Base-by-base conservation (phyloP, 1,140 invertebrate species). In the Diorhabda elongata region DNA sequence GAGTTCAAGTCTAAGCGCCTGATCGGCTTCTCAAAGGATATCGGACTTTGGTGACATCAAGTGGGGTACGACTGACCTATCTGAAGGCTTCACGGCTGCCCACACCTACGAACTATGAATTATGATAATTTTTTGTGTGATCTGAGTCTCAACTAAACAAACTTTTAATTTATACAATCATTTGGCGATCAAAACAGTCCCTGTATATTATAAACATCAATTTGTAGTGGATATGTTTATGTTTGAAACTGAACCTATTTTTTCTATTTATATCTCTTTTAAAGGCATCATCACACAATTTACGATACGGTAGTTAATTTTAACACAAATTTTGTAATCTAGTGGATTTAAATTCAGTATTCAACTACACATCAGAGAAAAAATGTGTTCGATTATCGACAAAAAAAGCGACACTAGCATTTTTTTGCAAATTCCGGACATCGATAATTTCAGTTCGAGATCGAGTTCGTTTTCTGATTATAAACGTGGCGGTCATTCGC, bases 191-290 rank as follows among this genome's bases (percentile, higher is more conserved):
- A 52, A 52, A 3, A 52, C 47, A n/a, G 6, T n/a, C 47, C 47
- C 47, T 6, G 47, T 52, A 52, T 52, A 52, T 8, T 8, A 2
- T 52, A 52, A 52, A n/a, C 47, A 52, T n/a, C 47, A 8, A 52
- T 52, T 52, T 52, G 47, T 9, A 61, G 44, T 52, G 42, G 56
- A 58, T 65, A 57, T 65, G 64, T 65, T 65, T 65, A 65, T 65
- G 43, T 8, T 44, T 44, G 8, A 62, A 44, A 43, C 44, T 57
- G 58, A 58, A n/a, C 11, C 42, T 41, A 42, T 64, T 43, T 59
- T 66, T 60, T 67, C 65, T 59, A 67, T 60, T 60, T 60, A 67
- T 67, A 67, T 59, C 58, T 45, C 26, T 44, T 67, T 11, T 11
- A 26, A 11, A 60, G 42, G 42, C 7, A 60, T 60, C 58, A 42